Conservation (phyloP, 2,888 invertebrate species). For the Leuctra nigra region DNA sequence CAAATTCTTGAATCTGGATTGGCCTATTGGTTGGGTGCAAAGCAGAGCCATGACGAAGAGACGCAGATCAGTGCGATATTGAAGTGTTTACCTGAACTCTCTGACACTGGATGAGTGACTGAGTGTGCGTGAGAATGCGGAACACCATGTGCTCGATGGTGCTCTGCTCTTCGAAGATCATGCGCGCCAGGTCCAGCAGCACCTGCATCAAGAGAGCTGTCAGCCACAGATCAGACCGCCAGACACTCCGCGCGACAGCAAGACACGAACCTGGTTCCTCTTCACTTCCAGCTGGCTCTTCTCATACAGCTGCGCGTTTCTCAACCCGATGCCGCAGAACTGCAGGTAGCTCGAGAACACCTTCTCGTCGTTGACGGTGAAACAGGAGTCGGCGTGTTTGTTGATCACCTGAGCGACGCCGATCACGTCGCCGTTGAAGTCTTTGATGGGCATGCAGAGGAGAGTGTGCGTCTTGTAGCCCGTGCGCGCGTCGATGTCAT, state of each 20-base stretch:
- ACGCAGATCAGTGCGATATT: too few relatives aligned
- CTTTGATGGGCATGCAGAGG: conserved; percentile 93
- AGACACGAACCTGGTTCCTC: conserved; percentile 66
- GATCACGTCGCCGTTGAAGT: conserved; percentile 88
- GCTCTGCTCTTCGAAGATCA: conserved; percentile 95
- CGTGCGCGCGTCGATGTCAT: conserved; percentile 87
- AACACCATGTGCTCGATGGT: conserved; percentile 93
- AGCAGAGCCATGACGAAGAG: too few relatives aligned
- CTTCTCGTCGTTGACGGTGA: conserved; percentile 82
- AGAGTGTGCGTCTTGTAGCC: conserved; percentile 90
- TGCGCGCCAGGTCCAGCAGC: conserved; percentile 85
- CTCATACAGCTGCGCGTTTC: conserved; percentile 95
- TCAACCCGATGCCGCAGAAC: conserved; percentile 92
- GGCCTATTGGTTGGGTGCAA: too few relatives aligned
- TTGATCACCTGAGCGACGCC: conserved; percentile 97
- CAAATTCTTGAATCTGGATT: too few relatives aligned
- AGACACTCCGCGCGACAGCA: too few relatives aligned
- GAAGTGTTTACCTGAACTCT: conserved; percentile 91
- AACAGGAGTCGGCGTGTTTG: conserved; percentile 77
- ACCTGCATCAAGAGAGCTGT: too few relatives aligned
- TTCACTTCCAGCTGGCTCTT: conserved; percentile 92
- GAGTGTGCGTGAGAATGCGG: conserved; percentile 88
- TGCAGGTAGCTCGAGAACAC: conserved; percentile 89
- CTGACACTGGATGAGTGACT: conserved; percentile 90
- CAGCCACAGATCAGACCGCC: too few relatives aligned